Evolutionary conservation across 2,797 vertebrate genomes (phyloP).

Genomic region (Sebastes alutus): DNA sequence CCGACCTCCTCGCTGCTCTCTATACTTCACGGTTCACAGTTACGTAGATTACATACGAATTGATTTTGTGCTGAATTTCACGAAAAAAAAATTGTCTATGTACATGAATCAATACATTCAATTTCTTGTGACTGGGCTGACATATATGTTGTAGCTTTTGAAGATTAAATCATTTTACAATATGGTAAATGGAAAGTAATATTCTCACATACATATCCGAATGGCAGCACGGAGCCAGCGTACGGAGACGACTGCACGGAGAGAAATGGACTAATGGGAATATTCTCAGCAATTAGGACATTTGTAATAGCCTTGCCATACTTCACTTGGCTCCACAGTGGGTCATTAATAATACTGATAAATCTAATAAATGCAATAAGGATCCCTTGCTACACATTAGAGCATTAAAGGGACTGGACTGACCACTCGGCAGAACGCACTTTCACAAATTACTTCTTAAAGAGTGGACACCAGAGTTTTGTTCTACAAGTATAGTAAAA

Average conservation of each 20-base stretch:
- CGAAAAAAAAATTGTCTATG: no score
- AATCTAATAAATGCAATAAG: conserved; percentile 34
- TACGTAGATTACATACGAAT: no score
- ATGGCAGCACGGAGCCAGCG: not conserved
- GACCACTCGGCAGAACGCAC: not conserved
- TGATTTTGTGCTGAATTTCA: no score
- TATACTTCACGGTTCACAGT: rapidly evolving
- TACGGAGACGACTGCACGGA: not conserved
- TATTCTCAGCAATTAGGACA: conserved; percentile 31
- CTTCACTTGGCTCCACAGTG: conserved; percentile 25
- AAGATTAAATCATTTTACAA: not conserved
- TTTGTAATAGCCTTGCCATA: conserved; percentile 34
- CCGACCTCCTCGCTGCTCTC: no score
- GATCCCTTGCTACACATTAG: conserved; percentile 24
- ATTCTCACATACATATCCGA: not conserved
- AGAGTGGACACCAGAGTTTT: not conserved
- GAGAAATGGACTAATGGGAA: conserved; percentile 17
- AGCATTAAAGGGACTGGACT: conserved; percentile 5
- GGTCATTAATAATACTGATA: conserved; percentile 47
- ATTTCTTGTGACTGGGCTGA: no score
- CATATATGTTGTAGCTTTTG: not conserved
- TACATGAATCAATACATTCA: no score
- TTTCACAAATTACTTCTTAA: not conserved
- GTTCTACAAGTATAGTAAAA: not conserved
- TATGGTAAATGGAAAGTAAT: not conserved